Base-by-base conservation (phyloP, 2,888 invertebrate species). In the Melinopterus prodromus region DNA sequence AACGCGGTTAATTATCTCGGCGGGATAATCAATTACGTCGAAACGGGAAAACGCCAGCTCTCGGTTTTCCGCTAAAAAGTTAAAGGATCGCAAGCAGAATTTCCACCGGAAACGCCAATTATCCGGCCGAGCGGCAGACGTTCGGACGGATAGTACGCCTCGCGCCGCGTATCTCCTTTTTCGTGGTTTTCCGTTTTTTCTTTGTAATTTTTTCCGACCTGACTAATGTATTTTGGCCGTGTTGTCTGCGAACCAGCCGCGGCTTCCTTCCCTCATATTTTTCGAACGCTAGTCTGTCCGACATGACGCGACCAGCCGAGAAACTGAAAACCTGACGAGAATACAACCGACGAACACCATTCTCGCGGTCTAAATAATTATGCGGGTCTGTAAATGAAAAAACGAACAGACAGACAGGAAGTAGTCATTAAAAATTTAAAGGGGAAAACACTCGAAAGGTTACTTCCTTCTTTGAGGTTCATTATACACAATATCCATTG, bases 101-200 rank as follows among this genome's bases (percentile, higher is more conserved):
- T 74, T 74, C 74, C 74, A 74, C 74, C 35, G 74, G 74, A 35
- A 74, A 74, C 74, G 74, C 74, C 74, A 74, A 74, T 74, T 74
- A 74, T 36, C 74, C 36, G 74, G 16, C 37, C 35, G 35, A 36
- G 74, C 36, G n/a, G 74, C 74, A 36, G 74, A 74, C 74, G 74
- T 74, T 53, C 12, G 7, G 53, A 53, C 9, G 53, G 53, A 53
- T 53, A 12, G 9, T 53, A 12, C 5, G 12, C 53, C 53, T 9
- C 53, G 53, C 53, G 53, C 9, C 5, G 53, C 53, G 53, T 7
- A 3, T 9, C 74, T 74, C 36, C 74, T 74, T 74, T 74, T 35
- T 74, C 36, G 26, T 74, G 14, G 15, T 71, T 74, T 74, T 74
- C 37, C 37, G 37, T 74, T 74, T 74, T 74, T 26, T 35, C 37